Percentiles rank a stretch among this genome's conserved stretches.
phyloP scores from a whole-genome alignment of 2,113 vertebrate species.

The Oenanthe oenanthe region DNA sequence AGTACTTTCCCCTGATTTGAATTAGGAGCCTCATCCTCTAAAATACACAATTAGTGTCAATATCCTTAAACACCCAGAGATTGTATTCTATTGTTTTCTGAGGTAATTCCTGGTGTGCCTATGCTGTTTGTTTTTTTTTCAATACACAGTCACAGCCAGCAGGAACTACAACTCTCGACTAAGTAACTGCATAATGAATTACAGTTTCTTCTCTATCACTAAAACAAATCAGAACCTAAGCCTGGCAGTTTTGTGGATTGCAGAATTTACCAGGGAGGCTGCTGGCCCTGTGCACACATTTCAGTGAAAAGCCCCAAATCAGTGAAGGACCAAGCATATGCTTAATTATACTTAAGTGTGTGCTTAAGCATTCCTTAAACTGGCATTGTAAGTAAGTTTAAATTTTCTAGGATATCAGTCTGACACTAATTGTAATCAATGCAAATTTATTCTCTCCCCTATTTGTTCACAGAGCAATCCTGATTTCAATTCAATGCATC shows the following conservation, averaged over 20 bases:
- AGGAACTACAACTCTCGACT: background rate
- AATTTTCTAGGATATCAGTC: background rate
- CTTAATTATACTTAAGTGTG: slow-evolving; percentile 15
- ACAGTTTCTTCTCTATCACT: background rate
- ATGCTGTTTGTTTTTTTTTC: rapidly evolving
- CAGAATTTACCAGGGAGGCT: background rate
- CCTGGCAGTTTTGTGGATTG: background rate
- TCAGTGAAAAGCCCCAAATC: background rate
- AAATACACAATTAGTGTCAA: background rate
- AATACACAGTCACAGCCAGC: background rate
- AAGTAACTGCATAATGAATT: background rate
- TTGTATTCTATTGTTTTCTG: too few species aligned
- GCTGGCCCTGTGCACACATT: background rate
- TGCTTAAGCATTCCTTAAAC: slow-evolving; percentile 24
- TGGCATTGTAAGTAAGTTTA: background rate
- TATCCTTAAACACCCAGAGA: background rate
- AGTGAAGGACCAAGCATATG: slow-evolving; percentile 7
- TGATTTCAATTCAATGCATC: background rate
- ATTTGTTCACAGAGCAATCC: slow-evolving; percentile 18
- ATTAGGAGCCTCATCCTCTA: background rate
- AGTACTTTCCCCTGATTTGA: background rate
- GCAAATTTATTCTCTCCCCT: slow-evolving; percentile 43
- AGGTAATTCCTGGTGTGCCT: background rate
- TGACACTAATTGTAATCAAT: slow-evolving; percentile 65
- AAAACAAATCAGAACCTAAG: background rate